Base-by-base conservation (phyloP, 2,888 invertebrate genomes). In the Ctenicera cuprea region DNA sequence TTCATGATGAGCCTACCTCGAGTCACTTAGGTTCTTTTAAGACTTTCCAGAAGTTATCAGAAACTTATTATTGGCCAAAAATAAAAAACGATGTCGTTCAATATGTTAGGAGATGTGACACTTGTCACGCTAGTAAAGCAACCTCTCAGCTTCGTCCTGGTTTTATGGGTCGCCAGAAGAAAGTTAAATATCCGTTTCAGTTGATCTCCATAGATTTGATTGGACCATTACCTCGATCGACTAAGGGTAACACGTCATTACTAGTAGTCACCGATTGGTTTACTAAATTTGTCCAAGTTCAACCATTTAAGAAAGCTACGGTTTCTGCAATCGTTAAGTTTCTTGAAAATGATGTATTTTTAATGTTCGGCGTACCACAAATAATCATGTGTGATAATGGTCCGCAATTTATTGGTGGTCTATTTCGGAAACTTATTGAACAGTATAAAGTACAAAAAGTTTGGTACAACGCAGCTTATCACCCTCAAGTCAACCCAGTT, bases 1-100 rank as follows among this genome's bases (percentile, higher is more conserved):
- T 45, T 74, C 80, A 80, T 71, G 76, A 78, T 57, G 63, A 69
- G 37, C 67, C 65, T 37, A 73, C 68, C 37, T 41, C 74, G 14
- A 41, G 45, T 59, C 76, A 79, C 63, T 74, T 80, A 12, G 78
- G 77, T 22, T 22, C 78, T 38, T 79, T 71, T 41, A 80, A 79
- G 71, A 80, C 79, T 33, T 54, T 78, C 3, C 59, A 66, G 30
- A 33, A 77, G 41, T 71, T 80, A 20, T 62, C 41, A 11, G 71
- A 74, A 30, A 14, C 74, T 3, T 80, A 79, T 73, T 80, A 74
- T 66, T 76, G 74, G 73, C 74, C 77, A 12, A 63, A 43, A 22
- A 66, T 80, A 43, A 16, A 74, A 8, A 45, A 43, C 22, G 67
- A 61, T 33, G 70, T 78, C 0, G 30, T 14, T 0, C n/a, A 26